A percentile compares a stretch with the other conserved stretches of the same genome.
phyloP scores from a whole-genome alignment of 2,888 invertebrate species.

The Pyralis farinalis region DNA sequence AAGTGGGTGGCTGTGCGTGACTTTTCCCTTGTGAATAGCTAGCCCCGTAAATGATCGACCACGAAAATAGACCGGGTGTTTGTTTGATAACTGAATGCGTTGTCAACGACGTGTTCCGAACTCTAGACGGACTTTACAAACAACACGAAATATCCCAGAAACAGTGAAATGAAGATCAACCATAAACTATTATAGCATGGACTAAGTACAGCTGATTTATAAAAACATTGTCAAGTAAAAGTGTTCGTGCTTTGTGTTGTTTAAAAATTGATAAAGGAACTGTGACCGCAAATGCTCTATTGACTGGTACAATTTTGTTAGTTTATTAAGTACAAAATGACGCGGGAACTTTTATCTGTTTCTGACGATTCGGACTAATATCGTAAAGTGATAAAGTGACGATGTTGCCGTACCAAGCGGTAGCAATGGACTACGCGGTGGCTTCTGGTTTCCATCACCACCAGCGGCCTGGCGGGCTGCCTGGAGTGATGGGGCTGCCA shows the following conservation, averaged over 20 bases:
- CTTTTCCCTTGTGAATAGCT: slow-evolving; percentile 77
- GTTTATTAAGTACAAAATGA: slow-evolving; percentile 36
- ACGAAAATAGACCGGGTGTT: slow-evolving; percentile 64
- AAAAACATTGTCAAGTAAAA: slow-evolving; percentile 16
- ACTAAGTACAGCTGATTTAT: slow-evolving; percentile 7
- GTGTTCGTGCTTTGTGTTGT: slow-evolving; percentile 25
- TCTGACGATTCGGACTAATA: slow-evolving; percentile 36
- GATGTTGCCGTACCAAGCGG: slow-evolving; percentile 94
- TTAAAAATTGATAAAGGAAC: slow-evolving; percentile 33
- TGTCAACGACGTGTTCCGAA: slow-evolving; percentile 28
- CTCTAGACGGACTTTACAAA: slow-evolving; percentile 7
- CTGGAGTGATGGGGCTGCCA: slow-evolving; percentile 80
- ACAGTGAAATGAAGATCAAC: not conserved
- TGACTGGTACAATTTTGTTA: slow-evolving; percentile 21
- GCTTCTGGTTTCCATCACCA: slow-evolving; percentile 77
- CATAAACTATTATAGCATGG: not conserved
- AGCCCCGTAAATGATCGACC: slow-evolving; percentile 66
- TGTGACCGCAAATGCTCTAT: slow-evolving; percentile 25
- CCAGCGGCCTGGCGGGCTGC: slow-evolving; percentile 75
- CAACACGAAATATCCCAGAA: not conserved
- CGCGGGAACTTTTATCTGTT: slow-evolving; percentile 41
- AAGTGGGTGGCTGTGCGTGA: slow-evolving; percentile 80
- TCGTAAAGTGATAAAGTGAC: slow-evolving; percentile 43
- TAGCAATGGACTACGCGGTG: slow-evolving; percentile 92
- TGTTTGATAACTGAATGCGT: slow-evolving; percentile 69